Base-by-base conservation (phyloP, 2,797 vertebrate species). In the Otus scops region DNA sequence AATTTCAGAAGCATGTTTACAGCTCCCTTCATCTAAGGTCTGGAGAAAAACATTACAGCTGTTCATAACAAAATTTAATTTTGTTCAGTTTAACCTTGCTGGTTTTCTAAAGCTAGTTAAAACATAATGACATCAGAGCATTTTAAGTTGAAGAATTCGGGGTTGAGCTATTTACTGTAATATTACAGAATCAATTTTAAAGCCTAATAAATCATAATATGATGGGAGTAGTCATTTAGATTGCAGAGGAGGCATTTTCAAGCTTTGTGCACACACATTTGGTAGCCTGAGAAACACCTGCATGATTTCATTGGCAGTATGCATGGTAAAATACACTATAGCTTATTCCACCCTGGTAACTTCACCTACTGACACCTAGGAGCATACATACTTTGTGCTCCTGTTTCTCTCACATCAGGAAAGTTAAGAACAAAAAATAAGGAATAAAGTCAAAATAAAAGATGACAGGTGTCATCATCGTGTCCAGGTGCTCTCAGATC, bases 1-100 rank as follows among this genome's bases (percentile, higher is more conserved):
- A 57, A 94, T 92, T 96, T 93, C 64, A 43, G 50, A 78, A 81
- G 70, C 56, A 39, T 81, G 56, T 77, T 87, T 95, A 92, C 56
- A 87, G 39, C 30, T 91, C 51, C 34, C 64, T 96, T 93, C 64
- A 53, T 65, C 65, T 93, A n/a, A 61, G 3, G 6, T 83, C 82
- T 82, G 36, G 16, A 77, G 65, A 56, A 85, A 92, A 93, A 89
- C 20, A 77, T 63, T 79, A 54, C 18, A 48, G 84, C 26, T 60
- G 13, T 59, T 93, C 75, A 45, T 30, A 63, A 50, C 50, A 89
- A 81, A 96, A 90, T 36, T n/a, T 23, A 87, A 89, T 73, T 83
- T 59, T 85, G 61, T 82, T 74, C 57, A 61, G 80, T 85, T 94
- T 92, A 94, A 89, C 43, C 23, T 73, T 48, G n/a, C 34, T 75